These are phyloP conservation scores for Atta cephalotes DNA, from an alignment of 1,140 invertebrate genomes.

Conservation along the genomic window DNA sequence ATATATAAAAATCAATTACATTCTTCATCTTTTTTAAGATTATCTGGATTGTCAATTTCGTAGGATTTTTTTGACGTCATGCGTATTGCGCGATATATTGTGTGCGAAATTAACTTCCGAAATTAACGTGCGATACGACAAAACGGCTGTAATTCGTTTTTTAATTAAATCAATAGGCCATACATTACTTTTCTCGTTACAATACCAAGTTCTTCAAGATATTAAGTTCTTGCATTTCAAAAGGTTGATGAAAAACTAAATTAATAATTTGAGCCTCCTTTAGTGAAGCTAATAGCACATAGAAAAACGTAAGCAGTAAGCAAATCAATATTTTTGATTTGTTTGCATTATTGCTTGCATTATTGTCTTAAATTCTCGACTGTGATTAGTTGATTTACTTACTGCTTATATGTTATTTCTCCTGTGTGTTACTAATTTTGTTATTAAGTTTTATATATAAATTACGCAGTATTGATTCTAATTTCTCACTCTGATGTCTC, in stretches of 20 bases:
- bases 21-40: not conserved
- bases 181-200: not conserved
- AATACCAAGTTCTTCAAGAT: not conserved
- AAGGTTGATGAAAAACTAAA: not conserved
- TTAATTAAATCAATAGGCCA: not conserved
- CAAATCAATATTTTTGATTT: too few relatives aligned
- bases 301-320: too few relatives aligned
- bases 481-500: not conserved
- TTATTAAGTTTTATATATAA: not conserved
- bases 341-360: too few relatives aligned
- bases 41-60: not conserved
- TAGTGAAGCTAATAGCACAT: not conserved
- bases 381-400: too few relatives aligned
- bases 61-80: not conserved
- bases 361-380: too few relatives aligned
- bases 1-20: not conserved
- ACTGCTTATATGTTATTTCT: too few relatives aligned
- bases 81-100: too few relatives aligned
- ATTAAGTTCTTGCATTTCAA: not conserved
- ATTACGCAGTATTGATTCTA: not conserved
- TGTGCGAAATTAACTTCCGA: too few relatives aligned
- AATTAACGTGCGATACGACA: not conserved
- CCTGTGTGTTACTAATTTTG: too few relatives aligned
- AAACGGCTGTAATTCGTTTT: not conserved
- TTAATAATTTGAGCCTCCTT: not conserved